These are phyloP conservation scores for Calliphora vicina DNA, from an alignment of 1,140 invertebrate genomes.

Conservation along the genomic window DNA sequence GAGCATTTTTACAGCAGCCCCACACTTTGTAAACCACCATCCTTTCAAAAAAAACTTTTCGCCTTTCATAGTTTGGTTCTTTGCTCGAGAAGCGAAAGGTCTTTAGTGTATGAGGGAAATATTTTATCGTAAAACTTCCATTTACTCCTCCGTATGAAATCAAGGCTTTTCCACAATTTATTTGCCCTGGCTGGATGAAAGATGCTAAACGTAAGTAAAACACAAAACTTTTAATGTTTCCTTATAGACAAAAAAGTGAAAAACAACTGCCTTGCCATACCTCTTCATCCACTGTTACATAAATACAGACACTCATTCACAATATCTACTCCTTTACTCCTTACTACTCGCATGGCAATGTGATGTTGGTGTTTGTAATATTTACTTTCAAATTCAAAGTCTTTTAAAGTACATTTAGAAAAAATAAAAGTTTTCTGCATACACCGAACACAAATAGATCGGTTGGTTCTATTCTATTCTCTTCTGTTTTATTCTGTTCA, in stretches of 20 bases:
- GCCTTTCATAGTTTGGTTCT: not conserved
- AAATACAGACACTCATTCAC: not conserved
- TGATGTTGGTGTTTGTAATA: not conserved
- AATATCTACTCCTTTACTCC: not conserved
- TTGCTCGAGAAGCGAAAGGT: not conserved
- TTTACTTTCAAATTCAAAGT: slow-evolving; percentile 34
- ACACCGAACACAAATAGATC: not conserved
- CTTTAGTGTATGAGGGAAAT: not conserved
- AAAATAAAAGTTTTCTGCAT: slow-evolving; percentile 2
- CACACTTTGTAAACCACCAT: not conserved
- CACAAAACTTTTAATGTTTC: slow-evolving; percentile 30
- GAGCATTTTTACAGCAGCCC: not conserved
- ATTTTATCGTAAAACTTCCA: not conserved
- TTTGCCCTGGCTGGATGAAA: not conserved
- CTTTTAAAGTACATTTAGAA: slow-evolving; percentile 32
- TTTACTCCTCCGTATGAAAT: not conserved
- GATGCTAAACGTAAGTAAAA: slow-evolving; percentile 26
- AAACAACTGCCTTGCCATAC: not conserved
- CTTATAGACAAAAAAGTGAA: slow-evolving; percentile 7
- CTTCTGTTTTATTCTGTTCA: no score
- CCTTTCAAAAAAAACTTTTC: not conserved
- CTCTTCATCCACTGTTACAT: not conserved
- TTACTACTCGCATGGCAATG: not conserved
- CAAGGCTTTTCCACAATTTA: slow-evolving; percentile 30
- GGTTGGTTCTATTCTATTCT: not conserved